These are phyloP conservation scores for Bolinopsis microptera DNA, from an alignment of 37 sponge, comb jelly and placozoan genomes.

Conservation along the genomic window DNA sequence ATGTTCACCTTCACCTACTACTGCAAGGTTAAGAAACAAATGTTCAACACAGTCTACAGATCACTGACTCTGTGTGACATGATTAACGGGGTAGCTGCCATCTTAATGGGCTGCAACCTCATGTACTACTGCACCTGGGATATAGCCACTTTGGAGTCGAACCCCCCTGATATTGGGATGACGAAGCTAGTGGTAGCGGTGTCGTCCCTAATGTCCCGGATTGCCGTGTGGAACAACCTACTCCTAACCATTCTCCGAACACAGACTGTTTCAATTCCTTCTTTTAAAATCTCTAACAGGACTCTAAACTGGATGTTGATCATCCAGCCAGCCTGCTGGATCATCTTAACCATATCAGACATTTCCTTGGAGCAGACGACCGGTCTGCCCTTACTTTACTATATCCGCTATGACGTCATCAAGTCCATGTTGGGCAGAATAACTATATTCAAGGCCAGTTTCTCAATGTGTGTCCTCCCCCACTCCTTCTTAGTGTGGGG, in stretches of 20 bases:
- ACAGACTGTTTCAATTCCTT: conserved; percentile 26
- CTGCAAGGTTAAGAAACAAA: conserved; percentile 21
- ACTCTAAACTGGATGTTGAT: not conserved
- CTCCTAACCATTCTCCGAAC: conserved; percentile 48
- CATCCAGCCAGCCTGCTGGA: conserved; percentile 6
- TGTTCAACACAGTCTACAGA: conserved; percentile 5
- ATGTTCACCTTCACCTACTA: conserved; percentile 42
- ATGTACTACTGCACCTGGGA: not conserved
- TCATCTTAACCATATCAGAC: not conserved
- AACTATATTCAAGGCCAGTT: not conserved
- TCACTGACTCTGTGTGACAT: conserved; percentile 26
- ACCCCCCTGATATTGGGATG: not conserved
- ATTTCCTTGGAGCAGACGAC: not conserved
- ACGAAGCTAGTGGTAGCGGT: conserved; percentile 6
- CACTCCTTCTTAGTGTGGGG: not conserved
- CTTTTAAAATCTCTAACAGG: not conserved
- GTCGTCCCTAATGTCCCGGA: conserved; percentile 27
- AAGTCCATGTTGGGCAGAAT: conserved; percentile 28
- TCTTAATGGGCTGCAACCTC: conserved; percentile 36
- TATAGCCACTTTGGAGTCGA: not conserved
- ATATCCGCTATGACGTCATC: conserved; percentile 46
- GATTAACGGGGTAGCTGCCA: not conserved
- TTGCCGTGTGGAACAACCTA: conserved; percentile 49
- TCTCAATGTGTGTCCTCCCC: conserved; percentile 1
- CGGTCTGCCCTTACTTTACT: not conserved